Conservation (phyloP, 2,888 invertebrate genomes). For the Apoderus coryli region DNA sequence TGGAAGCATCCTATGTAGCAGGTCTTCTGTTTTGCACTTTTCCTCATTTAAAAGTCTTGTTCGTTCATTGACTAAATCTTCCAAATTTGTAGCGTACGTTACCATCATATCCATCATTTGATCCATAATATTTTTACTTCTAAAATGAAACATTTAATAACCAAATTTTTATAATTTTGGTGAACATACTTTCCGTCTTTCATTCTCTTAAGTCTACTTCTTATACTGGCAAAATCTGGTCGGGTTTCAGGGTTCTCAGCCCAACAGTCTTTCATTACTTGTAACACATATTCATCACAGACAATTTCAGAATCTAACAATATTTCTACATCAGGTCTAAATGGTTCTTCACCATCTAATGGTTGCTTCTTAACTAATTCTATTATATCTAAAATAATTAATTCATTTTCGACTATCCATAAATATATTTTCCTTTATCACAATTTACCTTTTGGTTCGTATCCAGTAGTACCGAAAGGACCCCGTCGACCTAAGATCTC, state of each 20-base stretch:
- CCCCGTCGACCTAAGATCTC: slow-evolving; percentile 86
- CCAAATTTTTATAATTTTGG: neutral
- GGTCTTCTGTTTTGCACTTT: slow-evolving; percentile 85
- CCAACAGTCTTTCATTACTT: slow-evolving; percentile 83
- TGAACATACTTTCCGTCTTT: slow-evolving; percentile 66
- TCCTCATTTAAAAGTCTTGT: slow-evolving; percentile 81
- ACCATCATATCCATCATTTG: slow-evolving; percentile 99
- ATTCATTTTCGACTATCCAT: too few species aligned
- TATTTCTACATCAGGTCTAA: slow-evolving; percentile 63
- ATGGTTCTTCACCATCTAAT: slow-evolving; percentile 51
- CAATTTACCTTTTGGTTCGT: slow-evolving; percentile 66
- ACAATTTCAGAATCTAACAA: slow-evolving; percentile 56
- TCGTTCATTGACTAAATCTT: slow-evolving; percentile 84
- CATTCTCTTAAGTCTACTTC: slow-evolving; percentile 74
- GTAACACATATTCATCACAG: slow-evolving; percentile 67
- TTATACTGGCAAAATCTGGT: slow-evolving; percentile 73
- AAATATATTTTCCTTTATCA: too few species aligned
- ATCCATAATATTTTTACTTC: slow-evolving; percentile 84
- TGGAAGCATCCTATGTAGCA: slow-evolving; percentile 87
- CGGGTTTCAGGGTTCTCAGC: slow-evolving; percentile 66
- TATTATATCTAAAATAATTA: slow-evolving; percentile 55
- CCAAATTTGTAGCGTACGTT: slow-evolving; percentile 87
- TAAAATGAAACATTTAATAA: slow-evolving; percentile 27
- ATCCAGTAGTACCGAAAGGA: slow-evolving; percentile 67
- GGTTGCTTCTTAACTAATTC: slow-evolving; percentile 63